Conservation (phyloP, 2,797 vertebrate genomes). For the Hoplostethus mediterraneus region DNA sequence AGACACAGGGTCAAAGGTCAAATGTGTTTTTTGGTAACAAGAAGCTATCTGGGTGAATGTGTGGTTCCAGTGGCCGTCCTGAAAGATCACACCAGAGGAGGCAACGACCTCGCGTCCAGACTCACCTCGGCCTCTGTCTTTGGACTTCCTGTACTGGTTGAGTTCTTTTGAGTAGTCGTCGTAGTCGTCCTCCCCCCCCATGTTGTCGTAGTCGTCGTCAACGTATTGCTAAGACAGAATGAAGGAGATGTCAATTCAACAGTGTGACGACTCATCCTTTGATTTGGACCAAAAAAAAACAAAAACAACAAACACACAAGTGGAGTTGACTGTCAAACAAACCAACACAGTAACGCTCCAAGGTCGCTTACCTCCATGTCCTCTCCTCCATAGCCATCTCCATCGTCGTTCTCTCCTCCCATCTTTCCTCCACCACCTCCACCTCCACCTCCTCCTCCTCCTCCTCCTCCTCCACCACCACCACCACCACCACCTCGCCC, state of each 20-base stretch:
- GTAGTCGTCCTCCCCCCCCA: slow-evolving; percentile 90
- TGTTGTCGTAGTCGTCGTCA: slow-evolving; percentile 89
- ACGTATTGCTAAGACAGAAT: slow-evolving; percentile 63
- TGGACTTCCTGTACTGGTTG: slow-evolving; percentile 90
- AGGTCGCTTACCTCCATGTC: slow-evolving; percentile 89
- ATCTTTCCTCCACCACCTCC: slow-evolving; percentile 86
- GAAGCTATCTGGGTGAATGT: too few relatives aligned
- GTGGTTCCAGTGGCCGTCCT: background rate
- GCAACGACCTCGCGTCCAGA: background rate
- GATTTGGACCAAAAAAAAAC: too few relatives aligned
- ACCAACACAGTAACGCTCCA: background rate
- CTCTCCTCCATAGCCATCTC: slow-evolving; percentile 89
- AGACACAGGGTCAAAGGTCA: too few relatives aligned
- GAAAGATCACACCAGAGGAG: background rate
- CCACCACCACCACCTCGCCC: slow-evolving; percentile 70
- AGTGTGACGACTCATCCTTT: too few relatives aligned
- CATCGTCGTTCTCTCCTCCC: slow-evolving; percentile 89
- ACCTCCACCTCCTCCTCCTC: slow-evolving; percentile 87
- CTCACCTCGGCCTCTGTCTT: slow-evolving; percentile 90
- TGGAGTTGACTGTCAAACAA: background rate
- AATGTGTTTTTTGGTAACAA: too few relatives aligned
- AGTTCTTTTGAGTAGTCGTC: slow-evolving; percentile 94
- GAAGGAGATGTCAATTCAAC: background rate
- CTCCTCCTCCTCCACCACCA: slow-evolving; percentile 78
- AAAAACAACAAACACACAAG: too few relatives aligned